Base-by-base conservation (phyloP, 2,888 invertebrate species). In the Thera britannica region DNA sequence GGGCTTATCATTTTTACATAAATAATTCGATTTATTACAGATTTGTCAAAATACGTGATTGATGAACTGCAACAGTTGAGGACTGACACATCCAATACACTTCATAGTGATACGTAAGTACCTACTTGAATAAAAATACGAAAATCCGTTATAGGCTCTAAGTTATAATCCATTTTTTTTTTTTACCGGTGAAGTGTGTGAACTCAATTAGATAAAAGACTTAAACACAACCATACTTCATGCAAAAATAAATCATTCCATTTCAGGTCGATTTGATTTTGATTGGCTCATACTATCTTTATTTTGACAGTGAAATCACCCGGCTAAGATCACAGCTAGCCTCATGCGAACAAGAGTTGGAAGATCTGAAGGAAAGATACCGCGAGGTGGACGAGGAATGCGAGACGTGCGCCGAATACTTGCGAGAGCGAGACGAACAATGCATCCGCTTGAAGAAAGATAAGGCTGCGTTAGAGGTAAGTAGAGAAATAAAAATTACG, bases 381-480 rank as follows among this genome's bases (percentile, higher is more conserved):
- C 82, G 82, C 11, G 94, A 95, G 46, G 67, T 94, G 48, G 90
- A 90, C 49, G 89, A 91, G 0, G 95, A 95, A 73, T 91, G 94
- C 71, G 94, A 95, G 56, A 90, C 80, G 0, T 94, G 90, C 72
- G 85, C 88, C 0, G 80, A 87, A 72, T 91, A 90, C 75, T 73
- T 90, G 70, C 79, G 79, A 0, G 92, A 93, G 67, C 80, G 89
- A 55, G 91, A 92, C 66, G 84, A 81, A n/a, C 87, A 87, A 71
- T 90, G 92, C 72, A 48, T 60, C 12, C 73, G 77, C 34, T 77
- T 94, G 0, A 87, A 80, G 73, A 80, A 75, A 34, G 89, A 93
- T 48, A 91, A 90, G 35, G 59, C 65, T 0, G 77, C 81, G 2
- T 75, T 94, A 46, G 84, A 91, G 85, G 94, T 93, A 49, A 23